phyloP scores from a whole-genome alignment of 2,888 invertebrate species.

The Sthenelais limicola region DNA sequence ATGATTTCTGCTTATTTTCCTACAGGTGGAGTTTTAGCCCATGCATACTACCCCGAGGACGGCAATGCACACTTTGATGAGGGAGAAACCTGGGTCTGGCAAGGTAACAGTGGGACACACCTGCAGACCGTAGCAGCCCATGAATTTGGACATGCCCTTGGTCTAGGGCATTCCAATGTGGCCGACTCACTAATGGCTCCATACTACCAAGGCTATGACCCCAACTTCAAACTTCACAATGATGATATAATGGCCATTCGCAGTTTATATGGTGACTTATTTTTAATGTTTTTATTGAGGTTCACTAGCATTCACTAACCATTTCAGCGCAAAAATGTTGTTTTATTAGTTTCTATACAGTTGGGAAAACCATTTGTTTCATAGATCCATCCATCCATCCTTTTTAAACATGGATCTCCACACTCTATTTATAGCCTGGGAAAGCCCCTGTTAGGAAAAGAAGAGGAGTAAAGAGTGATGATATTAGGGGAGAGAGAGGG shows the following conservation, averaged over 20 bases:
- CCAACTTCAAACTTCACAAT: conserved; percentile 61
- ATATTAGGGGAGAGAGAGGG: too few species aligned
- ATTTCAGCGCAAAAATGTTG: not conserved
- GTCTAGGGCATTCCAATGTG: conserved; percentile 68
- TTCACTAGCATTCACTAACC: not conserved
- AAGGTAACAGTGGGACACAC: not conserved
- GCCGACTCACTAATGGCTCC: conserved; percentile 69
- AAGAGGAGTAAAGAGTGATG: too few species aligned
- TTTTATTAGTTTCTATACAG: too few species aligned
- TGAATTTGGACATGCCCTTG: conserved; percentile 71
- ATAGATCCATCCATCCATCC: too few species aligned
- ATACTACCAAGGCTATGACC: conserved; percentile 66
- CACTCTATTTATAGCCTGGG: too few species aligned
- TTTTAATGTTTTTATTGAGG: not conserved
- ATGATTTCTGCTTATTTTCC: too few species aligned
- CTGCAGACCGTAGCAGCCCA: conserved; percentile 61
- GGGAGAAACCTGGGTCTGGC: conserved; percentile 66
- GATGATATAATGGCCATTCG: conserved; percentile 69
- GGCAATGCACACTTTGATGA: conserved; percentile 72
- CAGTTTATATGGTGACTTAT: conserved; percentile 64
- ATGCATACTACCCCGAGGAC: conserved; percentile 69
- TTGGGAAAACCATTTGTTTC: too few species aligned
- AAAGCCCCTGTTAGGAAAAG: too few species aligned
- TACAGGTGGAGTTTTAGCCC: conserved; percentile 67
- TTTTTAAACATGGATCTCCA: not conserved